A percentile compares a stretch with the other conserved stretches of the same genome.
phyloP scores from a whole-genome alignment of 2,888 invertebrate genomes.

The Alloscopus bannaensis region DNA sequence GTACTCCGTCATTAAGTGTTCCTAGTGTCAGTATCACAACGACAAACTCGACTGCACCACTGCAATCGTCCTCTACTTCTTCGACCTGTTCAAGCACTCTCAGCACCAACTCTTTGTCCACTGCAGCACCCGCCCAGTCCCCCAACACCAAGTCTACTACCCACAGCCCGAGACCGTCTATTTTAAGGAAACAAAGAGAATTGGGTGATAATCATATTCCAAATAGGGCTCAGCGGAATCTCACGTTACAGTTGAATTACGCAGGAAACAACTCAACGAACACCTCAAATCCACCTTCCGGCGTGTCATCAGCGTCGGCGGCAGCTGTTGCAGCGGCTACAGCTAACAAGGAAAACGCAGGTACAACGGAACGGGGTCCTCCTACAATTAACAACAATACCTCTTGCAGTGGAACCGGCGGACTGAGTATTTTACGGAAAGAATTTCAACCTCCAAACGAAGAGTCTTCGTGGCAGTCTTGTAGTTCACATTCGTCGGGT shows the following conservation, averaged over 20 bases:
- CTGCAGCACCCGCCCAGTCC: slow-evolving; percentile 73
- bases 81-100: slow-evolving; percentile 47
- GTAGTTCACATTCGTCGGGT: slow-evolving; percentile 78
- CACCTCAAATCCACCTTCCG: slow-evolving; percentile 53
- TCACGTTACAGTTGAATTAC: slow-evolving; percentile 76
- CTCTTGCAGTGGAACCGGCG: slow-evolving; percentile 11
- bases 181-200: slow-evolving; percentile 88
- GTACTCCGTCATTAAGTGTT: slow-evolving; percentile 37
- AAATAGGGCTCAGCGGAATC: slow-evolving; percentile 81
- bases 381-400: slow-evolving; percentile 24
- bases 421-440: slow-evolving; percentile 71
- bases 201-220: slow-evolving; percentile 75
- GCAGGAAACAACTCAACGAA: slow-evolving; percentile 74
- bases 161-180: slow-evolving; percentile 83
- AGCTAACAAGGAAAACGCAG: slow-evolving; percentile 70
- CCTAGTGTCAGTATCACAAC: slow-evolving; percentile 64
- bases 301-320: slow-evolving; percentile 67
- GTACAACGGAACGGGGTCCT: slow-evolving; percentile 50
- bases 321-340: slow-evolving; percentile 67
- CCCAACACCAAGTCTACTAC: slow-evolving; percentile 78
- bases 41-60: slow-evolving; percentile 50
- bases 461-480: slow-evolving; percentile 72
- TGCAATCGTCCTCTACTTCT: slow-evolving; percentile 56
- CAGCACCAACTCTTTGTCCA: slow-evolving; percentile 63
- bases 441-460: slow-evolving; percentile 73